phyloP scores from a whole-genome alignment of 1,140 invertebrate genomes.

The Odontomachus brunneus region DNA sequence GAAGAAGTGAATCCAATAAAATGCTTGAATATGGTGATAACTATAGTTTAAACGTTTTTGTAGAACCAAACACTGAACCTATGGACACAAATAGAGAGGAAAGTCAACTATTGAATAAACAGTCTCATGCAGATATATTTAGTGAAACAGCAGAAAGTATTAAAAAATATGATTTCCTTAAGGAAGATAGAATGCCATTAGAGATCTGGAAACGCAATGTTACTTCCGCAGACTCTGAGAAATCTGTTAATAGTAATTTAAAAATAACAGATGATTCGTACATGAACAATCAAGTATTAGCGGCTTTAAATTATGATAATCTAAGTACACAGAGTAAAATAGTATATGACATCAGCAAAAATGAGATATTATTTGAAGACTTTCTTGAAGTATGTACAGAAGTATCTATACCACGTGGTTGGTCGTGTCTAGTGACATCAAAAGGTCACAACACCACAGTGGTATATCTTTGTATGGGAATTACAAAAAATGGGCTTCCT shows the following conservation, averaged over 20 bases:
- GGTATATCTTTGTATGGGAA: constrained; percentile 78
- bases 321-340: constrained; percentile 18
- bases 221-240: background rate
- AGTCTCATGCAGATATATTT: background rate
- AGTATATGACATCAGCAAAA: background rate
- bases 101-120: background rate
- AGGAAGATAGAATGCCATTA: background rate
- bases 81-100: background rate
- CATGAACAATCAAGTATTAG: constrained; percentile 14
- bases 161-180: background rate
- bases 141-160: background rate
- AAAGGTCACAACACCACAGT: constrained; percentile 79
- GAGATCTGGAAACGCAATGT: background rate
- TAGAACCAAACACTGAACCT: background rate
- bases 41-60: too few relatives aligned
- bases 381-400: constrained; percentile 81
- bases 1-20: background rate
- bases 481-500: constrained; percentile 78
- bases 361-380: constrained; percentile 79
- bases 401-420: constrained; percentile 78
- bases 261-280: background rate
- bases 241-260: background rate
- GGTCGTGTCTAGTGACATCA: constrained; percentile 79
- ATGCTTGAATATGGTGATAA: background rate
- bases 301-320: constrained; percentile 32